Conservation (phyloP, 2,113 vertebrate genomes). For the Sphaerodactylus townsendi region DNA sequence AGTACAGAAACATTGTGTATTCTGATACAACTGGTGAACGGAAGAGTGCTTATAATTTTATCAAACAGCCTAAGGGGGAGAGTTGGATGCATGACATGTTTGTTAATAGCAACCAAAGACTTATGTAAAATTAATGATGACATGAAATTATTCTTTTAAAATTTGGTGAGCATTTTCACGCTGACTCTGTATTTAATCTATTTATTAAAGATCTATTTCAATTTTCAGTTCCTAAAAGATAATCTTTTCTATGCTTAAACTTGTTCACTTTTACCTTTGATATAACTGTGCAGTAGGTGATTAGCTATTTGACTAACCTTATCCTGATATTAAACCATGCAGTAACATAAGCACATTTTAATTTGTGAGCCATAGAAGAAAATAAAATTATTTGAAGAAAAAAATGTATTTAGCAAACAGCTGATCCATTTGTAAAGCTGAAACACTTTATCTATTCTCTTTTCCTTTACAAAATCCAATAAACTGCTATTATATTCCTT, state of each 20-base stretch:
- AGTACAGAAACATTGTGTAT: not conserved
- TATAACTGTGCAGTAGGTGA: not conserved
- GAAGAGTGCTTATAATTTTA: not conserved
- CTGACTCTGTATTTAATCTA: not conserved
- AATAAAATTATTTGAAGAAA: constrained; percentile 58
- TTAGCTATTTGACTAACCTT: constrained; percentile 25
- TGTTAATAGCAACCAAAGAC: not conserved
- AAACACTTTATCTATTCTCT: constrained; percentile 72
- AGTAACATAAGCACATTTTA: constrained; percentile 16
- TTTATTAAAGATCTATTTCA: not conserved
- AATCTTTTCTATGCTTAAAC: not conserved
- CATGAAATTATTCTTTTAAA: not conserved
- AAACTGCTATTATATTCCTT: constrained; percentile 88
- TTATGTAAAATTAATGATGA: not conserved
- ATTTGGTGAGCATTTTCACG: not conserved
- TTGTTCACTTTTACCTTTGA: not conserved
- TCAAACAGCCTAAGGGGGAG: not conserved
- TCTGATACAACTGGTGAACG: not conserved
- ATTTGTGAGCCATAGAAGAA: constrained; percentile 39
- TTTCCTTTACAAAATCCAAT: constrained; percentile 86
- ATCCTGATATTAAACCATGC: not conserved
- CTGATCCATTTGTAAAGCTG: constrained; percentile 66
- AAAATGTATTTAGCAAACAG: constrained; percentile 58
- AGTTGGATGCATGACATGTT: not conserved
- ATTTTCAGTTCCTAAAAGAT: not conserved